These are phyloP conservation scores for Butorides virescens DNA, from an alignment of 2,113 vertebrate genomes.

Conservation along the genomic window DNA sequence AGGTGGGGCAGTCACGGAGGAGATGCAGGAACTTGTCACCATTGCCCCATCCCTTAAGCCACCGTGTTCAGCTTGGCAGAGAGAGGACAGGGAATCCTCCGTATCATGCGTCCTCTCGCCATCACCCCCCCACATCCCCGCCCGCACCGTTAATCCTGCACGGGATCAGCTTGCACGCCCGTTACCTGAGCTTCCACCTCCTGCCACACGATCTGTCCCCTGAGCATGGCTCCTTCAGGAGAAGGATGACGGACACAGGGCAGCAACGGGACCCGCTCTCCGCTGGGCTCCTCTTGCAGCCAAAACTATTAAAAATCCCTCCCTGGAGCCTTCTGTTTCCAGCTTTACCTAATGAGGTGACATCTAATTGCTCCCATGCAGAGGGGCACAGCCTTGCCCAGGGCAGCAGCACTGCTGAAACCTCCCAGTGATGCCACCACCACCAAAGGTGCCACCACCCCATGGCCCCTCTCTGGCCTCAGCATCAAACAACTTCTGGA, in stretches of 20 bases:
- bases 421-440: neutral
- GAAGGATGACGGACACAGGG: neutral
- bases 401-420: neutral
- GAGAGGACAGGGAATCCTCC: no score
- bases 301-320: neutral
- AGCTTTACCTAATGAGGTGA: neutral
- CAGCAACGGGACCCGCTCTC: accelerated
- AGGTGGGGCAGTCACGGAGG: no score
- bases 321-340: accelerated
- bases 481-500: neutral
- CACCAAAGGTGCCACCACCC: neutral
- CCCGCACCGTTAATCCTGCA: neutral
- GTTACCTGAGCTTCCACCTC: neutral
- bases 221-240: accelerated
- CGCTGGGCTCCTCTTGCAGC: neutral
- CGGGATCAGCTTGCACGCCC: accelerated
- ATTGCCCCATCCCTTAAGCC: no score
- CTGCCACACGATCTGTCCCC: neutral
- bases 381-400: neutral
- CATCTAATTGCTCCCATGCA: accelerated
- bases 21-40: no score
- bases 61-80: no score
- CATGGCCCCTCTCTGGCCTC: accelerated
- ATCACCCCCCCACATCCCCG: neutral
- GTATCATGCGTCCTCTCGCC: neutral